Base-by-base conservation (phyloP, 2,888 invertebrate species). In the Drosophila subquinaria region DNA sequence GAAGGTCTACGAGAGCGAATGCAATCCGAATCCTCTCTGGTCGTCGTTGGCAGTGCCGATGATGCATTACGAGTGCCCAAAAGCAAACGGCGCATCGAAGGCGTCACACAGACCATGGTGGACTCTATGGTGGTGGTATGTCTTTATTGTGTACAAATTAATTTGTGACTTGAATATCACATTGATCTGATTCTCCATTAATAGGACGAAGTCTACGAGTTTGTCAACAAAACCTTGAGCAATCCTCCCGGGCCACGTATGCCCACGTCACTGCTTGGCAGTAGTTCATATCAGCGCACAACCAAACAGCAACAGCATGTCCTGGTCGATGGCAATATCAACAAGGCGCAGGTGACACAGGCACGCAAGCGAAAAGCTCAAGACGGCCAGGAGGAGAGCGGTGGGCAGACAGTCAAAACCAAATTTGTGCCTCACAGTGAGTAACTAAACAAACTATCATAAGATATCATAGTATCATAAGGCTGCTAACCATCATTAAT, bases 1-100 rank as follows among this genome's bases (percentile, higher is more conserved):
- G 97, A 97, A 91, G 95, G 96, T 61, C 91, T 97, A 42, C 93
- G 97, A 4, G 96, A 96, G 87, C 94, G 95, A 73, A 95, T 97
- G 95, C 94, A 95, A 74, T 95, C 96, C 0, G 96, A 96, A 89
- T 96, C 96, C 3, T 95, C 96, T 56, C 92, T 97, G 38, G 94
- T 97, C 38, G 94, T 97, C 13, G 95, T 97, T 15, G 97, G 97
- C 23, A 95, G 96, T 40, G 96, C 96, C 0, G 97, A 97, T 92
- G 96, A 96, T 91, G 94, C 95, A 60, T 93, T 97, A 17, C 93
- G 96, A 43, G 94, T 97, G 70, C 94, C 94, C 6, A 95, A 95
- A 71, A 94, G 94, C 55, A 96, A 96, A 90, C 95, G 96, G 73
- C 94, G 95, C 80, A 93, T 94, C n/a, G 96, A 96, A 83, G 95